Base-by-base conservation (phyloP, 2,113 vertebrate genomes). In the Psittacula cyanocephala region DNA sequence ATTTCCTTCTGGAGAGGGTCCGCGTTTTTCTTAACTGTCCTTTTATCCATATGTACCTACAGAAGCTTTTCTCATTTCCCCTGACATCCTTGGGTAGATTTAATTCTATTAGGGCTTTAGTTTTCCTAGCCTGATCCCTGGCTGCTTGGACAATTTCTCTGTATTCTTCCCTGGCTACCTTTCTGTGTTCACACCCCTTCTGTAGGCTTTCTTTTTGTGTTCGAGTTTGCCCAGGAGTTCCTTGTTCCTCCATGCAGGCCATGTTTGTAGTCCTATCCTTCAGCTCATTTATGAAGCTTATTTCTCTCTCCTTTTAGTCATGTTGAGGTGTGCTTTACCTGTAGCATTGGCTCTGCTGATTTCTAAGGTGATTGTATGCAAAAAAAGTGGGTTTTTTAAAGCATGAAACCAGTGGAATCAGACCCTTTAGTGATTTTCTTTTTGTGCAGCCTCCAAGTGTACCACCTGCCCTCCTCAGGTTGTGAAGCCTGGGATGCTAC, bases 271-370 rank as follows among this genome's bases (percentile, higher is more conserved):
- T 43, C 29, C 31, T 28, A 12, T 35, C 33, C 20, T 78, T 16
- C 62, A 60, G 13, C 5, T 67, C 27, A 6, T 25, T 39, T 47
- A 39, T 6, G 16, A 31, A 68, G 29, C 25, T 16, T 46, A 13
- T 2, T 31, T 68, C 15, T 52, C 13, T 55, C 43, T 89, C 31
- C 10, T 89, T 67, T 59, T 57, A 18, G 25, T n/a, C 55, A 5
- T 2, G 28, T 5, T 47, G 85, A 64, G 5, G 16, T 41, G 7
- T 47, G 41, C 23, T 19, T 64, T 72, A 33, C 39, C 22, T 59
- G 4, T 10, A 52, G 17, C 0, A 0, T 14, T 18, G 37, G 2
- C 24, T 74, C 53, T 39, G 7, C 44, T 57, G 53, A 27, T 65
- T 77, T 86, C 68, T 31, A 19, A 31, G 17, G 33, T 37, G 33